Evolutionary conservation across 1,140 invertebrate species (phyloP).

Genomic region (Paralvinella palmiformis): DNA sequence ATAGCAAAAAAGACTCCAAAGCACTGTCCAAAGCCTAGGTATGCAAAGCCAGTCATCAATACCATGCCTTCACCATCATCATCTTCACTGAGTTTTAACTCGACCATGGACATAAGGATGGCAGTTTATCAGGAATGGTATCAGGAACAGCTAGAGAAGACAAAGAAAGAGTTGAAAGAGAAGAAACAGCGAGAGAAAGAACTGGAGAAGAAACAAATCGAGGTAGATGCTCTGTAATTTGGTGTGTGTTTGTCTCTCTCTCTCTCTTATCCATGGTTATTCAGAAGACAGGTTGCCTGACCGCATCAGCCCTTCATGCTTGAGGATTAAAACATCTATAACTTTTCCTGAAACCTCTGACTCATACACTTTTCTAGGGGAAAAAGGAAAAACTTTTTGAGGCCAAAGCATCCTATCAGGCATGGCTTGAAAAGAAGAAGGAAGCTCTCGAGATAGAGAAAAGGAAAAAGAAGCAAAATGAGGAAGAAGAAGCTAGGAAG

Average conservation of each 20-base stretch:
- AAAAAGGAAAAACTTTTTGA: conserved; percentile 27
- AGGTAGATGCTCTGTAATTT: too few species aligned
- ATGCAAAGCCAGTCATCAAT: conserved; percentile 25
- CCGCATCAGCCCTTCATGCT: too few species aligned
- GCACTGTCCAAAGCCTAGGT: conserved; percentile 33
- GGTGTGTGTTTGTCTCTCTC: too few species aligned
- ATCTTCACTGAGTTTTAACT: conserved; percentile 24
- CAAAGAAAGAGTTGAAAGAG: conserved; percentile 27
- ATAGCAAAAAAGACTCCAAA: conserved; percentile 23
- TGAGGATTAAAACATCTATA: too few species aligned
- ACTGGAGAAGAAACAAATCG: conserved; percentile 30
- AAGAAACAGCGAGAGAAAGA: conserved; percentile 33
- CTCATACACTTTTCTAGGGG: conserved; percentile 19
- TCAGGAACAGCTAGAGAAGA: conserved; percentile 23
- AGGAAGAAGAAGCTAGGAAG: conserved; percentile 25
- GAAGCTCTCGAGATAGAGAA: conserved; percentile 17
- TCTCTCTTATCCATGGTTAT: too few species aligned
- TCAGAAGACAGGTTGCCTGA: too few species aligned
- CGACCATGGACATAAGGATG: conserved; percentile 30
- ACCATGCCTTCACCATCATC: conserved; percentile 16
- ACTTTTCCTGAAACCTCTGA: neutral
- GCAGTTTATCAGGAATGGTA: conserved; percentile 38
- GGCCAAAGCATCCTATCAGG: conserved; percentile 24
- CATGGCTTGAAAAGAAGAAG: conserved; percentile 30
- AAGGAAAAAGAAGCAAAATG: conserved; percentile 21